Evolutionary conservation across 2,113 vertebrate genomes (phyloP), one percentile per base, ranked within the genome.

Genomic region (Pterophyllum scalare): DNA sequence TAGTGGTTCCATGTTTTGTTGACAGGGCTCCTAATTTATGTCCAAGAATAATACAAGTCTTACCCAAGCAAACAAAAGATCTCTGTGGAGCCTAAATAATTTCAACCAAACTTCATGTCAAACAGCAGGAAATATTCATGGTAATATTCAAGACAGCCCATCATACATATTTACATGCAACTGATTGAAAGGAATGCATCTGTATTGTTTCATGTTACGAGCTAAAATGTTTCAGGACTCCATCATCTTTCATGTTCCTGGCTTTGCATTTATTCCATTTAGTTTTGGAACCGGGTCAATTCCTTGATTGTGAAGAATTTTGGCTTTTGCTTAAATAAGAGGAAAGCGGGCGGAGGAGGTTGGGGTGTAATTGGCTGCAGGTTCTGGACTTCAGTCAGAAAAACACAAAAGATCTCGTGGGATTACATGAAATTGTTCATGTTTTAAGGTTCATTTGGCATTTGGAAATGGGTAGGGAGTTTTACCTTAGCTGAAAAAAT

Each of bases 291-390:
- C 49, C 6, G 3, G 28, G 14, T 87, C 89, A 80, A 81, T 14
- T 85, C n/a, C 82, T 84, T 92, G 83, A 95, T 94, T 93, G 83
- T 84, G 80, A 91, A 77, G 89, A 88, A 91, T 91, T 57, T 92
- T 90, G 83, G 88, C 89, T 40, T 76, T 56, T 64, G 14, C 38
- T 31, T 54, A 7, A 62, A 77, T 49, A 70, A 67, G 64, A 28
- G 52, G 19, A 54, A 72, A 31, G 2, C 4, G 57, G 57, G 59
- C 7, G 24, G 7, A 8, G 26, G 38, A n/a, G 82, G 64, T 5
- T n/a, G 31, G 35, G 24, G 3, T n/a, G 15, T 92, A 94, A 93
- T 93, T 94, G 80, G 80, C 81, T 87, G 59, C 89, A 92, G 90
- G 70, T 93, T 88, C 62, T 89, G 83, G 85, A 87, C 54, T 60